Evolutionary conservation across 2,113 vertebrate genomes (phyloP), one percentile per base, ranked within the genome.

Genomic region (Anas platyrhynchos): DNA sequence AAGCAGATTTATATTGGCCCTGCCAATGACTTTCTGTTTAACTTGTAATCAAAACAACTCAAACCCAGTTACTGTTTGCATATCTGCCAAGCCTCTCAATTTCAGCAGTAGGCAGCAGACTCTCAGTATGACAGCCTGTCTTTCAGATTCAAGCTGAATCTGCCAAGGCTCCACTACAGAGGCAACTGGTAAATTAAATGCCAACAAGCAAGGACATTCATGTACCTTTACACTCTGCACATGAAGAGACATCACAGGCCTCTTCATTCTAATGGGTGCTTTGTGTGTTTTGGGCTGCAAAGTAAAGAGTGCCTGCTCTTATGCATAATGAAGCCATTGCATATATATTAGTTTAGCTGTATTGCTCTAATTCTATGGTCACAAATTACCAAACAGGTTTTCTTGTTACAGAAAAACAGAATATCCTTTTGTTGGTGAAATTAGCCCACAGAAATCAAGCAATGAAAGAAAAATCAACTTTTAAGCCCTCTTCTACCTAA

Each of bases 11-110:
- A 96, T 97, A 94, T 94, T 97, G 98, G 98, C 98, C 98, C 97
- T 97, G 97, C 97, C 97, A 97, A 97, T 97, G 97, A 98, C 98
- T 98, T 97, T 98, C 98, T 98, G 98, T 98, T 98, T 98, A 98
- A 98, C 98, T 98, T 98, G 97, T 98, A 98, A 98, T 98, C 98
- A 98, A 98, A 98, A 98, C 98, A 98, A 98, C 98, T 98, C 98
- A 98, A 98, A 98, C 98, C 98, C 98, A 97, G 98, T 98, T 98
- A 98, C 98, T 98, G 98, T 98, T 98, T 98, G 98, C 98, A 96
- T 98, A 97, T 97, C 98, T 98, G 98, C 98, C 98, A 98, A 98
- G 97, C 96, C 97, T 98, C 98, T 98, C 98, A 97, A 97, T 98
- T 98, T 98, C 98, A 98, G 98, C 97, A 97, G 97, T 97, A 97